Conservation (phyloP, 2,888 invertebrate genomes). For the Caenorhabditis auriculariae region DNA sequence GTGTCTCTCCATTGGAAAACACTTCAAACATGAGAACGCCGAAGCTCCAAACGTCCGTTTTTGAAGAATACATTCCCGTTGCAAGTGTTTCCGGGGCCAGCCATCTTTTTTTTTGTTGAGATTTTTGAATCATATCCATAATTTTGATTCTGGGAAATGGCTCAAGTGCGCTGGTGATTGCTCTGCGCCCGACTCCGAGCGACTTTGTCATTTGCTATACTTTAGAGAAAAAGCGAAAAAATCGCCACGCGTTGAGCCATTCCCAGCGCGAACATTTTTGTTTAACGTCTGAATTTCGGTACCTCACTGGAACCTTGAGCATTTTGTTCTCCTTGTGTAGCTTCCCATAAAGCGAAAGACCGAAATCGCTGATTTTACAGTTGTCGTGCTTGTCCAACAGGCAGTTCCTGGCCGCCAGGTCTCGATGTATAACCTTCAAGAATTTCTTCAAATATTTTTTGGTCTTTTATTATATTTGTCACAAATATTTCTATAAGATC, state of each 20-base stretch:
- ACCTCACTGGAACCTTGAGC: constrained; percentile 40
- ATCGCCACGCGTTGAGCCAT: too few species aligned
- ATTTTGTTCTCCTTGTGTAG: constrained; percentile 41
- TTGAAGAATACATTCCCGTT: constrained; percentile 37
- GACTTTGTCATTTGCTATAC: not conserved
- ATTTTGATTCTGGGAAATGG: not conserved
- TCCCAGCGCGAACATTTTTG: not conserved
- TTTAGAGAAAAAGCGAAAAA: not conserved
- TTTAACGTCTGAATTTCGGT: not conserved
- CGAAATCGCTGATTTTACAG: constrained; percentile 52
- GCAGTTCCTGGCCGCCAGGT: constrained; percentile 43
- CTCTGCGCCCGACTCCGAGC: not conserved
- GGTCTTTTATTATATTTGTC: too few species aligned
- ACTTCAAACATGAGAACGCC: constrained; percentile 44
- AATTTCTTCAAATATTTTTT: too few species aligned
- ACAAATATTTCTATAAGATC: too few species aligned
- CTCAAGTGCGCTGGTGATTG: too few species aligned
- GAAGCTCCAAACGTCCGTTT: constrained; percentile 46
- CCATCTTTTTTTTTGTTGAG: too few species aligned
- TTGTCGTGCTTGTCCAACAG: constrained; percentile 30
- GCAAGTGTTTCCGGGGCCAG: constrained; percentile 41
- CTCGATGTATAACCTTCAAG: constrained; percentile 40
- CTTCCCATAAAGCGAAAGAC: constrained; percentile 41
- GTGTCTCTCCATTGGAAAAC: constrained; percentile 29
- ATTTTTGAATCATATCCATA: not conserved